phyloP scores from a whole-genome alignment of 2,888 invertebrate genomes.

The Tenthredo scrophulariae region DNA sequence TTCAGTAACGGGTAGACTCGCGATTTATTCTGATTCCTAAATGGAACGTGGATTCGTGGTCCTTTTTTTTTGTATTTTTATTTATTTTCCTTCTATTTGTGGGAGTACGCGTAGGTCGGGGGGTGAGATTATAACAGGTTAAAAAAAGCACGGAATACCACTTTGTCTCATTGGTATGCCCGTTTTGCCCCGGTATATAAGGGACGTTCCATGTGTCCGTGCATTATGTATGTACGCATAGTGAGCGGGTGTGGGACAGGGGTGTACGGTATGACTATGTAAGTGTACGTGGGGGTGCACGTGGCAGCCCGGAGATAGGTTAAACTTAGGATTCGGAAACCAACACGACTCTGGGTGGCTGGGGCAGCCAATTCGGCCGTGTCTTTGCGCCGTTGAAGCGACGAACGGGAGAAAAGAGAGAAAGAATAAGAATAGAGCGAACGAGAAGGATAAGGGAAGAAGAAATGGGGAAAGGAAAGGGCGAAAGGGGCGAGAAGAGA shows the following conservation, averaged over 20 bases:
- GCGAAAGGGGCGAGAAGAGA: slow-evolving; percentile 51
- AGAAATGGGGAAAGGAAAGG: slow-evolving; percentile 51
- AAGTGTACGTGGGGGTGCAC: slow-evolving; percentile 49
- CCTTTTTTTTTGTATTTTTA: neutral
- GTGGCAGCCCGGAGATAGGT: slow-evolving; percentile 65
- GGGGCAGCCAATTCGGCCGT: slow-evolving; percentile 66
- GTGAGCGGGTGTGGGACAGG: neutral
- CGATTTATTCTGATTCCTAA: slow-evolving; percentile 26
- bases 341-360: neutral
- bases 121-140: slow-evolving; percentile 55
- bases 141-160: slow-evolving; percentile 60
- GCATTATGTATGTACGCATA: slow-evolving; percentile 32
- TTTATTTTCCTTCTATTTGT: neutral
- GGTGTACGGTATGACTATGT: slow-evolving; percentile 38
- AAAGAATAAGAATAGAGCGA: slow-evolving; percentile 55
- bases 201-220: slow-evolving; percentile 38
- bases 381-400: slow-evolving; percentile 65
- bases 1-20: neutral
- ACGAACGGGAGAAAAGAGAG: slow-evolving; percentile 66
- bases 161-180: slow-evolving; percentile 70
- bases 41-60: slow-evolving; percentile 1
- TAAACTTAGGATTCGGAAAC: slow-evolving; percentile 66
- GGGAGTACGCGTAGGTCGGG: slow-evolving; percentile 24
- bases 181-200: slow-evolving; percentile 62
- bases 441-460: slow-evolving; percentile 51